Evolutionary conservation across 2,888 invertebrate species (phyloP), one percentile per base, ranked within the genome.

Genomic region (Lepidonotus clava): DNA sequence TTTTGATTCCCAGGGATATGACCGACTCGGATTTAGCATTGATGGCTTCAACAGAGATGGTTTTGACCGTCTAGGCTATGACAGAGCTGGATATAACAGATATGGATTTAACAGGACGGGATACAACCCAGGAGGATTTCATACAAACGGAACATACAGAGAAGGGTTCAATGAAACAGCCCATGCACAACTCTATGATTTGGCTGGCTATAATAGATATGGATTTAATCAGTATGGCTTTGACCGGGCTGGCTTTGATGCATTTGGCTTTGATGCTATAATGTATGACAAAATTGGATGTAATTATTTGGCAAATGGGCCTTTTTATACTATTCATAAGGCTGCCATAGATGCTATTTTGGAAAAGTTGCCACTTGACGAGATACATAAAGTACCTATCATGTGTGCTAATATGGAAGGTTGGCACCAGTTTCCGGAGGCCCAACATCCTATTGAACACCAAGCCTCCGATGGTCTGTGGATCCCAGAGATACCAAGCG

Each of bases 1-100:
- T 1, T 93, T 90, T 90, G 93, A 93, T 88, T 87, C 85, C 21
- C 90, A 89, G 38, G 93, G 93, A 24, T 92, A 91, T 88, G 92
- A 92, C 86, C 87, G 90, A 67, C 90, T 89, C 88, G 93, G 93
- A 53, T 93, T 92, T 88, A 91, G 89, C 86, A 88, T 89, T 53
- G 91, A 93, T 88, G 90, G 91, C 5, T 93, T 91, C 87, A 93
- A 93, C 86, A 61, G 91, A 76, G 93, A 93, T 90, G 92, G 92
- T 0, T 93, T 92, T 88, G 92, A 93, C 89, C 87, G 89, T 18
- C 76, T 88, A 21, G 93, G 93, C 0, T 93, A 90, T 89, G 93
- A 93, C 76, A 88, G 90, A 77, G 90, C 89, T 21, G 93, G 93
- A 0, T 93, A 91, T 86, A 91, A 93, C 87, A 89, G 93, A 36